A percentile compares a stretch with the other conserved stretches of the same genome.
Evolutionary conservation across 2,113 vertebrate genomes (phyloP).

Genomic region (Ploceus nigricollis): DNA sequence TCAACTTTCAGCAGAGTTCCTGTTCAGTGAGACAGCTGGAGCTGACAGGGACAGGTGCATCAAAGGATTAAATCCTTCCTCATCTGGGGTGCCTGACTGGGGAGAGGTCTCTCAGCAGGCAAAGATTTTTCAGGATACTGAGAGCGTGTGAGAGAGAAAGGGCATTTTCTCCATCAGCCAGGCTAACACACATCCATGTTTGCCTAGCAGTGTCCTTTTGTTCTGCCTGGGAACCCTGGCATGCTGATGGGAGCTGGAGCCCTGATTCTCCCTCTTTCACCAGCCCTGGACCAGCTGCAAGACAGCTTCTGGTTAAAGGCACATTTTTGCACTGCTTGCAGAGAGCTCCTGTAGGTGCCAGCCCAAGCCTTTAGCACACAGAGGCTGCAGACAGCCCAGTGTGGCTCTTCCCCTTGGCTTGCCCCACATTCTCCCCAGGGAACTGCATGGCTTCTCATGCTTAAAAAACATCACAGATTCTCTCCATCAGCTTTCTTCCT

Average conservation of each 20-base stretch:
- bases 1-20: background rate
- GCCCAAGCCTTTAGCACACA: background rate
- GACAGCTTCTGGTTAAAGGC: background rate
- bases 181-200: background rate
- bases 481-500: background rate
- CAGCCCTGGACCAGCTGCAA: background rate
- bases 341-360: background rate
- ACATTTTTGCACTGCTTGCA: background rate
- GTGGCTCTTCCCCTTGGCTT: background rate
- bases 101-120: background rate
- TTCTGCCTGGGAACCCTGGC: background rate
- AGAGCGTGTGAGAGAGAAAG: background rate
- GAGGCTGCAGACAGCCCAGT: background rate
- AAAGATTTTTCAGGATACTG: background rate
- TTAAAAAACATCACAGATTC: background rate
- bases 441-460: fast-evolving
- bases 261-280: background rate
- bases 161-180: background rate
- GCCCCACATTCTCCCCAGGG: background rate
- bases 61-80: background rate
- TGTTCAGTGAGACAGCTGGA: background rate
- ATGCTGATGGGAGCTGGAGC: background rate
- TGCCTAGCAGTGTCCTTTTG: background rate
- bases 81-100: background rate
- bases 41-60: background rate